Evolutionary conservation across 2,797 vertebrate species (phyloP), one percentile per base, ranked within the genome.

Genomic region (Oryzias dopingdopingensis): DNA sequence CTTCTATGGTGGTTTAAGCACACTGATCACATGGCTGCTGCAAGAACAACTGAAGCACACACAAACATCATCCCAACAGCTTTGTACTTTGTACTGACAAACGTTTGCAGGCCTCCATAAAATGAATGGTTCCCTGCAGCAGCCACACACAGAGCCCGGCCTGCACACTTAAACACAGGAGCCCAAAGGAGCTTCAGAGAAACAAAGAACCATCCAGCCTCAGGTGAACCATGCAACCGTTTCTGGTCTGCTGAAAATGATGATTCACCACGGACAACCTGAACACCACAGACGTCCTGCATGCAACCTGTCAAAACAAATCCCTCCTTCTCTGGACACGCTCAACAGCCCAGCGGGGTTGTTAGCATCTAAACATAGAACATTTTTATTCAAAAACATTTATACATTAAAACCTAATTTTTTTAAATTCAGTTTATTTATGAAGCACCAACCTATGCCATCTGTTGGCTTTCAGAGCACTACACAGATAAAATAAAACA

Each of bases 141-240:
- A 82, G 79, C 90, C 89, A 82, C 86, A 88, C 86, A 92, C 84
- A 76, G 82, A 54, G 90, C 71, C 75, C 44, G 66, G 68, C 78
- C 78, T 83, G 86, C 69, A 68, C 89, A 86, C 77, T 79, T 56
- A 79, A 83, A 85, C 80, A 87, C 77, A 86, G 89, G 78, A 37
- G 32, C 10, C 32, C 32, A 12, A 2, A 37, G 32, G 32, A 13
- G 32, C 32, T 13, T 37, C 10, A 37, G 32, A 10, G 10, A 37
- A 37, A 12, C 32, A 13, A 37, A 37, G 10, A 37, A 37, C 32
- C 1, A 13, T 37, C 32, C 12, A 3, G 8, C 10, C 12, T 37
- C 32, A 37, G 32, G 32, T 37, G 32, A 37, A 37, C 32, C 32
- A 37, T 37, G 8, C 3, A 37, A 37, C 32, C 10, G 32, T 37